A percentile compares a stretch with the other conserved stretches of the same genome.
Conservation (phyloP, 2,797 vertebrate species). For the Sardinella longiceps region DNA sequence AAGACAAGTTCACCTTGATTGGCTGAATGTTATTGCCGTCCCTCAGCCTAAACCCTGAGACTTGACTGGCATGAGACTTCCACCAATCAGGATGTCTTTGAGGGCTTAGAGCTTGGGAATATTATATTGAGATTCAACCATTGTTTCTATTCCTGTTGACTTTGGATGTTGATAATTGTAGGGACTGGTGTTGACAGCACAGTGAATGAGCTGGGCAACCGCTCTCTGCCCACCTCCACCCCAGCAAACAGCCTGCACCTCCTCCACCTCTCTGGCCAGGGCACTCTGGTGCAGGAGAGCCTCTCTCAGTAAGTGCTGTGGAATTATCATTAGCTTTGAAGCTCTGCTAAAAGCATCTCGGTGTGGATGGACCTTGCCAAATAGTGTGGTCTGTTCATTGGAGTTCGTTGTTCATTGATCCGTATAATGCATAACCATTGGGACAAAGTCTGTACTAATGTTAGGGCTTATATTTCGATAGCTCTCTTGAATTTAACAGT, state of each 20-base stretch:
- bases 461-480: not conserved
- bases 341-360: not conserved
- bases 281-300: conserved; percentile 77
- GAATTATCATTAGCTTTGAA: not conserved
- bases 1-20: not conserved
- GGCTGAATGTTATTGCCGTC: too few species aligned
- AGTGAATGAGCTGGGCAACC: conserved; percentile 67
- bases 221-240: conserved; percentile 67
- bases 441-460: not conserved
- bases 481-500: not conserved
- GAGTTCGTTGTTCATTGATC: too few species aligned
- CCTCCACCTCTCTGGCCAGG: conserved; percentile 91
- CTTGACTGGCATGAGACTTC: too few species aligned
- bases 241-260: conserved; percentile 82
- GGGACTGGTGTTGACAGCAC: conserved; percentile 77
- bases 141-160: not conserved
- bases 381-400: not conserved
- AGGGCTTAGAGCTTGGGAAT: too few species aligned
- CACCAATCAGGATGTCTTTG: too few species aligned
- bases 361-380: not conserved
- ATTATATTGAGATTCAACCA: too few species aligned
- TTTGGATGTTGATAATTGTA: conserved; percentile 42
- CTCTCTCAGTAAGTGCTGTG: conserved; percentile 80
- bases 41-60: too few species aligned
- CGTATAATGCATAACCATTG: not conserved